phyloP scores from a whole-genome alignment of 2,888 invertebrate species.

The Cantharis nigra region DNA sequence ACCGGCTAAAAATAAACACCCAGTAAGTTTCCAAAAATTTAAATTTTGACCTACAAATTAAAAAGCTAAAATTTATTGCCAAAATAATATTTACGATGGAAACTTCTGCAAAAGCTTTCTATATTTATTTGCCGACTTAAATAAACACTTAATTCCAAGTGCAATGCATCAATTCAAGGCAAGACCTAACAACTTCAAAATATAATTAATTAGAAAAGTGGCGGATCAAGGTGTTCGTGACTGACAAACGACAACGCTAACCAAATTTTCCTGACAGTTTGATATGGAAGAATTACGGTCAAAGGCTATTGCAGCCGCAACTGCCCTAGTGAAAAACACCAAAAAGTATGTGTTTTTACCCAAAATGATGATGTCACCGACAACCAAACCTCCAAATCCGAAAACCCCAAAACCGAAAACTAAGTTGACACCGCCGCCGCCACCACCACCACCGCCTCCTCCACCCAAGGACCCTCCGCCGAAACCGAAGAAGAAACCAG shows the following conservation, averaged over 20 bases:
- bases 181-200: conserved; percentile 29
- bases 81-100: conserved; percentile 9
- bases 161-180: conserved; percentile 56
- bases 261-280: background rate
- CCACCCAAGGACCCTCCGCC: no score
- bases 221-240: background rate
- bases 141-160: conserved; percentile 52
- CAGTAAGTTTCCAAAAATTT: background rate
- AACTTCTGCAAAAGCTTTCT: conserved; percentile 28
- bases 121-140: conserved; percentile 49
- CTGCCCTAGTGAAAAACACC: background rate
- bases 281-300: background rate
- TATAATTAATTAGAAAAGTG: background rate
- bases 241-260: background rate
- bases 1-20: background rate
- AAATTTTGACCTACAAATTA: background rate
- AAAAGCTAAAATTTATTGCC: background rate
- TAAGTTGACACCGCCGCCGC: background rate
- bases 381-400: background rate
- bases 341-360: background rate
- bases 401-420: background rate
- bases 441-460: background rate
- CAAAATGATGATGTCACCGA: background rate
- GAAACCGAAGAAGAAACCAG: background rate
- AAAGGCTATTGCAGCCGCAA: background rate